Evolutionary conservation across 2,888 invertebrate species (phyloP), one percentile per base, ranked within the genome.

Genomic region (Oxystoma pomonae): DNA sequence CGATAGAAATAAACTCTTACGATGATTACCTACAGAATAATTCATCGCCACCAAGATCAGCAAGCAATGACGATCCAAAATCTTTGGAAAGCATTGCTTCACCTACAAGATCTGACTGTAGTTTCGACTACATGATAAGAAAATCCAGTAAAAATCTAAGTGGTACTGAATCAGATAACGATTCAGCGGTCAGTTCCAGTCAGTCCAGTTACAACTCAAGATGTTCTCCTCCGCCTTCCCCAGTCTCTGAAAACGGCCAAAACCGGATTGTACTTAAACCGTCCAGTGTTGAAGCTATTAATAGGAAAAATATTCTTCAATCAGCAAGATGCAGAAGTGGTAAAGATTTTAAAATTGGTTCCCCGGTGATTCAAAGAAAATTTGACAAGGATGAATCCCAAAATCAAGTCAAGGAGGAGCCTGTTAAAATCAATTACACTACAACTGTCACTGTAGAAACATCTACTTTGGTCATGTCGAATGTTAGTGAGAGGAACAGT

Each of bases 281-380:
- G 0, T 88, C 89, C 71, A 92, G 90, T 73, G 89, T 91, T 53
- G 92, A 92, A 78, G 91, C 91, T 1, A 88, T 92, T 67, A 94
- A 93, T 77, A 85, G 94, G 60, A 90, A 92, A 79, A 94, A 93
- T 77, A 93, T 94, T 69, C 82, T 94, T 59, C 91, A 93, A 19
- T 93, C 92, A 57, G 92, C 94, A 0, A 90, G 91, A 79, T 91
- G 91, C 76, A 86, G 93, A 73, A 92, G 91, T 77, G 94, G 92
- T 5, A 85, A 88, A 71, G 90, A 91, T 77, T 82, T 87, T 62
- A 90, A 89, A 72, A 83, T 85, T 16, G 88, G 89, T 58, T 90
- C 89, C 55, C 87, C 90, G 56, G 83, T 90, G 68, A 86, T 90
- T 73, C 89, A 90, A 80, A 83, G 90, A 67, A 88, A 89, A 75